Conservation (phyloP, 2,888 invertebrate genomes). For the Aplocera efformata region DNA sequence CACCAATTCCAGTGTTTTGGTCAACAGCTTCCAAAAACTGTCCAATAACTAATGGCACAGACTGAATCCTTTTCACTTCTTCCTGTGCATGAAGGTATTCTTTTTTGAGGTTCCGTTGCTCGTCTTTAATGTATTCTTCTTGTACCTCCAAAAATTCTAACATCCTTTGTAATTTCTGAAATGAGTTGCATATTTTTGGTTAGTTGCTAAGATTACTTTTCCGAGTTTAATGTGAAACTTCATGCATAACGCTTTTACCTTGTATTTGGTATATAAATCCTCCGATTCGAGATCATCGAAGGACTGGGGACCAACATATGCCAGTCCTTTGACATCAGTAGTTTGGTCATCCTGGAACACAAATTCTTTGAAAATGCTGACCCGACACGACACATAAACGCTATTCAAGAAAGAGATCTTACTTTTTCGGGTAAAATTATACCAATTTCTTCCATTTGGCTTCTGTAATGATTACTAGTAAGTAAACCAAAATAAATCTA, state of each 20-base stretch:
- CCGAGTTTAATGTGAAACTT: neutral
- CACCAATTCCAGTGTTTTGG: constrained; percentile 97
- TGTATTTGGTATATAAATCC: constrained; percentile 97
- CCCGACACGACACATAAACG: neutral
- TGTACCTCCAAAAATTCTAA: constrained; percentile 98
- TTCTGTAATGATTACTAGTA: constrained; percentile 1
- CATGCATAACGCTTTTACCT: constrained; percentile 76
- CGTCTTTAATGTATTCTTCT: constrained; percentile 99
- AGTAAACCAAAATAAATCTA: too few relatives aligned
- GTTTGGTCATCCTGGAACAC: constrained; percentile 81
- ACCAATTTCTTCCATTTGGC: constrained; percentile 90
- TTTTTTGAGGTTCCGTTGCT: constrained; percentile 98
- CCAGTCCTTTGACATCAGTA: constrained; percentile 82
- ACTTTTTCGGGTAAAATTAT: constrained; percentile 90
- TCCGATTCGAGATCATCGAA: constrained; percentile 93
- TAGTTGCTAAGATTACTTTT: neutral
- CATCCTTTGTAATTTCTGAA: constrained; percentile 95
- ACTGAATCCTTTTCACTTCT: constrained; percentile 98
- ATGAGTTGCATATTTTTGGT: constrained; percentile 1
- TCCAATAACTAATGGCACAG: constrained; percentile 98
- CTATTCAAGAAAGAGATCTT: constrained; percentile 30
- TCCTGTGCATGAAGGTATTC: constrained; percentile 99
- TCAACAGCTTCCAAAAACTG: constrained; percentile 99
- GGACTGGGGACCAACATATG: constrained; percentile 84
- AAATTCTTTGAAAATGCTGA: constrained; percentile 15